Evolutionary conservation across 1,140 invertebrate genomes (phyloP).

Genomic region (Hyposmocoma kahamanoa): DNA sequence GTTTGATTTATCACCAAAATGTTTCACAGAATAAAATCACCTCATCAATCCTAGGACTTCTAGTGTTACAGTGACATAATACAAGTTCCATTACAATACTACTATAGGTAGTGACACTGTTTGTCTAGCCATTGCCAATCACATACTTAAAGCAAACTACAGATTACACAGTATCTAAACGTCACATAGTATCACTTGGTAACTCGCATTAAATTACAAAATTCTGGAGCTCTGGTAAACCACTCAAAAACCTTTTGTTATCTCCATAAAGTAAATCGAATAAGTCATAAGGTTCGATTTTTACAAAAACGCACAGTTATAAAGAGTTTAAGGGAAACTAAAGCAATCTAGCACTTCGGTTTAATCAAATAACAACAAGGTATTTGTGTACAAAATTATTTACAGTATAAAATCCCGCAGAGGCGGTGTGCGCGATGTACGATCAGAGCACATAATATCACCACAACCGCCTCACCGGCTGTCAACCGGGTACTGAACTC

Average conservation of each 20-base stretch:
- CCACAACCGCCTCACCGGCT: slow-evolving; percentile 67
- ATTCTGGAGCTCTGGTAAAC: no score
- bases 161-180: background rate
- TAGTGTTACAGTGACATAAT: slow-evolving; percentile 23
- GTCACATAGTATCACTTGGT: background rate
- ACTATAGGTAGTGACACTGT: slow-evolving; percentile 23
- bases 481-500: slow-evolving; percentile 69
- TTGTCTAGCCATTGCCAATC: slow-evolving; percentile 23
- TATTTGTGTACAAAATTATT: slow-evolving; percentile 57
- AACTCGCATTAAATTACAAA: background rate
- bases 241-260: no score
- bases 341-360: background rate
- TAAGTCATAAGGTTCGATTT: background rate
- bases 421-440: slow-evolving; percentile 61
- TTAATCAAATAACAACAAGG: slow-evolving; percentile 20
- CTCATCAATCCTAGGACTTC: slow-evolving; percentile 27
- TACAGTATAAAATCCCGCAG: slow-evolving; percentile 65
- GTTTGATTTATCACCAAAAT: slow-evolving; percentile 49
- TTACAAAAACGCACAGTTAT: background rate
- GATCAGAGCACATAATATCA: slow-evolving; percentile 33
- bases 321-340: background rate
- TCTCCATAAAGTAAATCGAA: background rate
- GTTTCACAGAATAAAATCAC: slow-evolving; percentile 27
- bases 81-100: background rate
- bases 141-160: slow-evolving; percentile 9